Evolutionary conservation across 2,113 vertebrate genomes (phyloP), one percentile per base, ranked within the genome.

Genomic region (Axis porcinus): DNA sequence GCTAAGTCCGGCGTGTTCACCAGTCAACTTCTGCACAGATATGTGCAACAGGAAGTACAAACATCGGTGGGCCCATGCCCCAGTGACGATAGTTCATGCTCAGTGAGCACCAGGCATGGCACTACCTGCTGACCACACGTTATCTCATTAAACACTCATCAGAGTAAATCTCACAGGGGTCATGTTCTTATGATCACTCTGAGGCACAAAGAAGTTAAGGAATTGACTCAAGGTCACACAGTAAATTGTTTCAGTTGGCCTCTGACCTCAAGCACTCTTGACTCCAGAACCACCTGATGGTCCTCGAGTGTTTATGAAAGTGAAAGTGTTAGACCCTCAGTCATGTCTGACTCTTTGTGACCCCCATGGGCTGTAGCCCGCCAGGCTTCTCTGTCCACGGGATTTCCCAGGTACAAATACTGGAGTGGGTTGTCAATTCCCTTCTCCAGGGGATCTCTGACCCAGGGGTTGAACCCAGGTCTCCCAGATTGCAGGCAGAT

Each of bases 1-100:
- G 17, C 13, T 2, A 16, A 13, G 15, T 47, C 55, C 28, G 8
- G 54, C 40, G 86, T 57, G n/a, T 23, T 76, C 23, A 1, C n/a
- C 36, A 52, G 7, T 57, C 21, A 57, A 43, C 47, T 55, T 62
- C 40, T 74, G 52, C 47, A 94, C 88, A 64, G 57, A 84, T 19
- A 17, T 0, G 14, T 16, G 28, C 19, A 33, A 21, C 64, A 70
- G 30, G 43, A 50, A 78, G 16, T 25, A 33, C 17, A 43, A 11
- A 50, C 0, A 45, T 0, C 8, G 7, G 28, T 8, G 0, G 16
- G 50, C 33, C 79, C 52, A 0, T 1, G 7, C 11, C n/a, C 2
- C 7, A 50, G 5, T 5, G 17, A 55, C 9, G 27, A 9, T 0
- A 11, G 9, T 21, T 58, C 4, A 3, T 1, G 50, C 30, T 19